A percentile compares a stretch with the other conserved stretches of the same genome.
These are phyloP conservation scores for Hartigia nigra DNA, from an alignment of 2,888 invertebrate genomes.

Conservation along the genomic window DNA sequence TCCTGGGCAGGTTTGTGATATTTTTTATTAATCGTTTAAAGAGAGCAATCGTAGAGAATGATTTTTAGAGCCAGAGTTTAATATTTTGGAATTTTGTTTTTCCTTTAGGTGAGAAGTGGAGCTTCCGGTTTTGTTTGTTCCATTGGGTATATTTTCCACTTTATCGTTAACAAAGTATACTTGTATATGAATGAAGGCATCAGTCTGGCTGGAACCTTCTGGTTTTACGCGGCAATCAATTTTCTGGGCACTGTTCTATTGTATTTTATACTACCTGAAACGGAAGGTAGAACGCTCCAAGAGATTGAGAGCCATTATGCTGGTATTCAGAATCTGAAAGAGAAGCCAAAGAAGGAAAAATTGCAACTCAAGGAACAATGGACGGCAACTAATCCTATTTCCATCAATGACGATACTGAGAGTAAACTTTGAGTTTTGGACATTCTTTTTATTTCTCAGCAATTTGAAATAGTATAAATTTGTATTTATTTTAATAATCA, in stretches of 20 bases:
- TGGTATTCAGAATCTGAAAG: slow-evolving; percentile 68
- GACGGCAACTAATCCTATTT: slow-evolving; percentile 58
- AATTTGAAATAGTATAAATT: neutral
- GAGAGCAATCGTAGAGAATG: neutral
- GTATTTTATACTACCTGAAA: slow-evolving; percentile 81
- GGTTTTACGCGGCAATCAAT: slow-evolving; percentile 75
- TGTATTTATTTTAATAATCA: neutral
- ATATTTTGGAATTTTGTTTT: neutral
- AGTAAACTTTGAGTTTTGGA: slow-evolving; percentile 48
- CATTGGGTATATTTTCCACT: slow-evolving; percentile 80
- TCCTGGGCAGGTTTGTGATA: slow-evolving; percentile 44
- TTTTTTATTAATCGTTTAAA: neutral
- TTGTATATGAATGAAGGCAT: slow-evolving; percentile 73
- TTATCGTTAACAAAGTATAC: slow-evolving; percentile 80
- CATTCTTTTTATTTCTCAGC: neutral
- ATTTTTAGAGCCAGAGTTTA: neutral
- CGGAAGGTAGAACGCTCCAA: slow-evolving; percentile 80
- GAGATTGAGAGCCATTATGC: slow-evolving; percentile 80
- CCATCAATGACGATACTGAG: slow-evolving; percentile 54
- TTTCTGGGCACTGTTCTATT: slow-evolving; percentile 74
- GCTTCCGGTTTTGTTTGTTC: slow-evolving; percentile 81
- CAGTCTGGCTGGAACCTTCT: slow-evolving; percentile 79
- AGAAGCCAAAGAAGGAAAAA: slow-evolving; percentile 48
- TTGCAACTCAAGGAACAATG: slow-evolving; percentile 55
- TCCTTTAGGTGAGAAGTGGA: slow-evolving; percentile 72